Evolutionary conservation across 1,140 invertebrate species (phyloP).

Genomic region (Patella vulgata): DNA sequence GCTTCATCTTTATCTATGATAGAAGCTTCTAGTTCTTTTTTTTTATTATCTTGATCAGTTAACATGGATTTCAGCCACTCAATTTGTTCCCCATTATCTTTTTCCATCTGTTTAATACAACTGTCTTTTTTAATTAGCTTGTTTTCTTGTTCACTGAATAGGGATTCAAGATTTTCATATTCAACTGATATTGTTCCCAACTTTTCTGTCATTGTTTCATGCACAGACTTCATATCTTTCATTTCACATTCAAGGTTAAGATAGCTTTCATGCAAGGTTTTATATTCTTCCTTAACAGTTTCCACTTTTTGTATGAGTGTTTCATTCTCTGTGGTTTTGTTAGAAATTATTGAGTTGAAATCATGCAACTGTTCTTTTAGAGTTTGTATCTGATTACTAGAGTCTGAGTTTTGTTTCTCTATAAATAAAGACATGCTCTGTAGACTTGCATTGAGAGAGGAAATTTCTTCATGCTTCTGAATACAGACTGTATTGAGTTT

Average conservation of each 20-base stretch:
- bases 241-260: no score
- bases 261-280: constrained; percentile 9
- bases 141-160: no score
- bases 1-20: constrained; percentile 24
- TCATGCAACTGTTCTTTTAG: not conserved
- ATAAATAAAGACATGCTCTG: not conserved
- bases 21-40: constrained; percentile 14
- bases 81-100: no score
- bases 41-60: constrained; percentile 7
- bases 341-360: not conserved
- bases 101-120: no score
- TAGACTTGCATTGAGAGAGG: not conserved
- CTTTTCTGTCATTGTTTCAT: no score
- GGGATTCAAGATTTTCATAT: no score
- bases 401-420: not conserved
- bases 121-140: no score
- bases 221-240: no score
- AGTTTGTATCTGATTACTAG: not conserved
- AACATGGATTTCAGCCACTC: no score
- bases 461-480: not conserved
- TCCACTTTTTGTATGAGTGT: not conserved
- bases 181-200: no score
- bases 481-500: not conserved
- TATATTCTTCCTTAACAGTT: not conserved
- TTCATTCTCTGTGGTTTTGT: not conserved